Conservation (phyloP, 2,888 invertebrate species). For the Caenorhabditis becei region DNA sequence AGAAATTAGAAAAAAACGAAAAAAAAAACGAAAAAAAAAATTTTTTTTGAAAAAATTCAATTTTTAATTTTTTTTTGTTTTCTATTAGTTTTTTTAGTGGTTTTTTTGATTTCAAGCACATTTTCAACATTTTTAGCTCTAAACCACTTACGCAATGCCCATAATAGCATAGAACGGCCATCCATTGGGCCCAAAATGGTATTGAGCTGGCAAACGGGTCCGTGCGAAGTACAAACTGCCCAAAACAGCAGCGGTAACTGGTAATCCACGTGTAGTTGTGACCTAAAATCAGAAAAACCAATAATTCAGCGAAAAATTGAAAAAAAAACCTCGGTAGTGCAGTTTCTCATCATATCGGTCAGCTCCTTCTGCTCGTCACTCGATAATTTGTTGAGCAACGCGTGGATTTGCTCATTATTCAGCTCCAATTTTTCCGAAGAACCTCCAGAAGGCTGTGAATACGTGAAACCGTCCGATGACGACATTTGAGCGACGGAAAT, state of each 20-base stretch:
- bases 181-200: constrained; percentile 78
- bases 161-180: constrained; percentile 78
- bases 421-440: constrained; percentile 17
- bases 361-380: constrained; percentile 70
- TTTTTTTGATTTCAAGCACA: not conserved
- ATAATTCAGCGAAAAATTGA: not conserved
- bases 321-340: constrained; percentile 33
- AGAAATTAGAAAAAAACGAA: too few species aligned
- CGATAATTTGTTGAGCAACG: constrained; percentile 72
- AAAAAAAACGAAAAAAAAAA: too few species aligned
- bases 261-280: constrained; percentile 74
- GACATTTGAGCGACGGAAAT: constrained; percentile 29
- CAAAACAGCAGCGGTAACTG: constrained; percentile 72
- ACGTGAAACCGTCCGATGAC: constrained; percentile 13
- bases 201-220: constrained; percentile 71
- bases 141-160: constrained; percentile 68
- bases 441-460: constrained; percentile 10
- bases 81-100: not conserved
- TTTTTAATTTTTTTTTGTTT: constrained; percentile 3
- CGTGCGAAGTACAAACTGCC: constrained; percentile 74
- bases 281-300: constrained; percentile 54
- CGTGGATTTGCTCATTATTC: constrained; percentile 63
- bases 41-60: too few species aligned
- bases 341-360: too few species aligned
- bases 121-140: not conserved